Base-by-base conservation (phyloP, 1,140 invertebrate genomes). In the Phocides pigmalion region DNA sequence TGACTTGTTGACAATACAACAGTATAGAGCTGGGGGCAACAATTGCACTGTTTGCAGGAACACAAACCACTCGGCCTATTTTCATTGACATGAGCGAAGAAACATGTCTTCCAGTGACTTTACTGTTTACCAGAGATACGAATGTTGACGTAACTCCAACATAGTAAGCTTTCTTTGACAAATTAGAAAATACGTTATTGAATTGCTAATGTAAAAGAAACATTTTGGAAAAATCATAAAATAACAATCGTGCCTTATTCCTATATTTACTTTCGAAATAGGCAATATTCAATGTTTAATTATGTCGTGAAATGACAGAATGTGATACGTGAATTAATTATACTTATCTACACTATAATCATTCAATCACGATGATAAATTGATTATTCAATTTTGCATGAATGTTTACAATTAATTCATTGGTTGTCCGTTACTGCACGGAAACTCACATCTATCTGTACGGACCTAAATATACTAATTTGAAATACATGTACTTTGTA, bases 21-120 rank as follows among this genome's bases (percentile, higher is more conserved):
- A 41, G 17, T 39, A 19, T 3, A 56, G 25, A 44, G 41, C 39
- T 37, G 39, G 39, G 19, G 28, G 51, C 41, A 58, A 58, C 53
- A 58, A 58, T 44, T 42, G 53, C 41, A 35, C 28, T 58, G 22
- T 58, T 58, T 58, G 39, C 22, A 28, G 20, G 53, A 44, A 41
- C 37, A 54, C 35, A 25, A 58, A 25, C 53, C 22, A 44, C 53
- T 58, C 53, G 53, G 39, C 53, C 39, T 58, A 58, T 58, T 58
- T 58, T 12, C 53, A 58, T 58, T 44, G 39, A 58, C 22, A 22
- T 44, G 53, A 58, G 53, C 39, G 41, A 58, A 58, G 53, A 56
- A 56, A 56, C n/a, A 42, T 42, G 20, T 44, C 41, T 44, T 32
- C 37, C 15, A 47, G 35, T 51, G 28, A 44, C 37, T 44, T 28